Percentiles rank a stretch among this genome's conserved stretches.
phyloP scores from a whole-genome alignment of 2,113 vertebrate species.

The Bubo scandiacus region DNA sequence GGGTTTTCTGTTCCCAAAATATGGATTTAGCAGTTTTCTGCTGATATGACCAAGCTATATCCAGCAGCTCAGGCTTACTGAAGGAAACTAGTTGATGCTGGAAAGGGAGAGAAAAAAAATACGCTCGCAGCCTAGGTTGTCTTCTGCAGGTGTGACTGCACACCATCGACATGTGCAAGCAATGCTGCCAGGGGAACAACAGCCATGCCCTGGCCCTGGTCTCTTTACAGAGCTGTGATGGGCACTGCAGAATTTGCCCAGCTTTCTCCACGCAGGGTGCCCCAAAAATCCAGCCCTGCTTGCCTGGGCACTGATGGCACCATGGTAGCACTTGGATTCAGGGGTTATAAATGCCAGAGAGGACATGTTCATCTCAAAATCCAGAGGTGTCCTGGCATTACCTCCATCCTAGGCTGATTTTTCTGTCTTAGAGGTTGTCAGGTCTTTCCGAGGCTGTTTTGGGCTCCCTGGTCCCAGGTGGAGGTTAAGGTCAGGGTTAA shows the following conservation, averaged over 20 bases:
- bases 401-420: background rate
- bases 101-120: background rate
- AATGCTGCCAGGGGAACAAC: accelerated
- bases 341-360: background rate
- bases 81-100: background rate
- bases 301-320: background rate
- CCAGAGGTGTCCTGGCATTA: background rate
- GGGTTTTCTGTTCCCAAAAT: background rate
- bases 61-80: background rate
- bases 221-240: background rate
- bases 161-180: background rate
- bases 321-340: background rate
- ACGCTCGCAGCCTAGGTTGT: background rate
- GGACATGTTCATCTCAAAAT: background rate
- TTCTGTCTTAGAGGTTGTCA: background rate
- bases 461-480: background rate
- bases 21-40: background rate
- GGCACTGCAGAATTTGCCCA: background rate
- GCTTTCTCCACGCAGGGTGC: background rate
- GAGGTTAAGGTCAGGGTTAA: background rate
- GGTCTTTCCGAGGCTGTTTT: background rate
- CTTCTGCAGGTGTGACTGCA: background rate
- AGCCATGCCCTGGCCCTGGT: background rate
- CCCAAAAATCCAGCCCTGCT: background rate
- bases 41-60: background rate